A percentile compares a stretch with the other conserved stretches of the same genome.
These are phyloP conservation scores for Phaenicophaeus curvirostris DNA, from an alignment of 2,797 vertebrate genomes.

Conservation along the genomic window DNA sequence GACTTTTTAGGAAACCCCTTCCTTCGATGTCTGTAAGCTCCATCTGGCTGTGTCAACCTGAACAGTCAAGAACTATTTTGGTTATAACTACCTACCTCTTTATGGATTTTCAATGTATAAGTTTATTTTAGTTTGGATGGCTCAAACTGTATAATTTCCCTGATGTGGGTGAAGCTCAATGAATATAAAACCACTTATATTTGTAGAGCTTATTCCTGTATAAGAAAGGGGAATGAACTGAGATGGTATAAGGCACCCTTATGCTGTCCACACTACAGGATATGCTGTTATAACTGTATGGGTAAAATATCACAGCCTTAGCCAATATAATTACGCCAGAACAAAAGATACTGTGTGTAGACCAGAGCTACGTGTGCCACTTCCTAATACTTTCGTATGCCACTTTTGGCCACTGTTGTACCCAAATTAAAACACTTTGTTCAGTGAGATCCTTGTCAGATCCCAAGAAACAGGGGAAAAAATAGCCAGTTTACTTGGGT, in stretches of 20 bases:
- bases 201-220: neutral
- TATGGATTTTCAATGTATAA: neutral
- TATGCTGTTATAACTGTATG: neutral
- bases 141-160: constrained; percentile 1
- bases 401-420: constrained; percentile 29
- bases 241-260: constrained; percentile 32
- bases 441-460: neutral
- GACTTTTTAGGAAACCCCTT: neutral
- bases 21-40: neutral
- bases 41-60: neutral
- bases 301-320: constrained; percentile 36
- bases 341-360: constrained; percentile 51
- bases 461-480: neutral
- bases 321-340: constrained; percentile 31
- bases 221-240: neutral
- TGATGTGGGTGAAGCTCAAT: neutral
- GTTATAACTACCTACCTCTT: neutral
- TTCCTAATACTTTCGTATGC: neutral
- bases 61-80: neutral
- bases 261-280: constrained; percentile 34
- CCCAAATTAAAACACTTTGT: neutral
- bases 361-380: neutral
- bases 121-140: neutral
- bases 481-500: neutral
- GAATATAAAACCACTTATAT: neutral